phyloP scores from a whole-genome alignment of 2,888 invertebrate species.

The Alviniconcha strummeri region DNA sequence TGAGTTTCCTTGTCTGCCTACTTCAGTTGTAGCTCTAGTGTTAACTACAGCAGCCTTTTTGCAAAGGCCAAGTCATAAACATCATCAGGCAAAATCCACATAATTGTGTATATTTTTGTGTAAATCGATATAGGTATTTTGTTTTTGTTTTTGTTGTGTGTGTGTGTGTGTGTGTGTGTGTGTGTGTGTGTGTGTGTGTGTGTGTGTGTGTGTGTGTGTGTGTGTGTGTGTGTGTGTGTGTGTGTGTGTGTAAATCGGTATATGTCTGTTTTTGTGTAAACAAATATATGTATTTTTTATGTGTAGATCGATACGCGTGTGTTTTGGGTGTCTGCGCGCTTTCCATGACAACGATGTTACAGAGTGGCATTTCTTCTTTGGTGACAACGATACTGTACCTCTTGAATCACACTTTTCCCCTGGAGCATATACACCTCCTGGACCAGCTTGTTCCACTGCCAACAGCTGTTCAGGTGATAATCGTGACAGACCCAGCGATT shows the following conservation, averaged over 20 bases:
- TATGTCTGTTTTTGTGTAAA: background rate
- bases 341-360: too few species aligned
- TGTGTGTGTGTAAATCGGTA: background rate
- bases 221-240: background rate
- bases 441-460: background rate
- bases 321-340: background rate
- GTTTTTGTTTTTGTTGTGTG: too few species aligned
- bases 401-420: background rate
- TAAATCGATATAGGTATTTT: too few species aligned
- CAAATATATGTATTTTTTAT: background rate
- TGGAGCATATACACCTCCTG: background rate
- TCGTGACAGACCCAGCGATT: too few species aligned
- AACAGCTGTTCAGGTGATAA: background rate
- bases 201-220: background rate
- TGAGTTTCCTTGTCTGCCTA: too few species aligned
- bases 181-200: background rate
- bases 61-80: too few species aligned
- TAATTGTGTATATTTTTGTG: too few species aligned
- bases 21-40: too few species aligned
- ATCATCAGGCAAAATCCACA: too few species aligned
- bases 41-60: too few species aligned
- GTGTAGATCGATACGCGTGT: background rate
- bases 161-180: background rate
- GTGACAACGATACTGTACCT: background rate
- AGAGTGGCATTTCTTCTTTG: background rate